Evolutionary conservation across 2,113 vertebrate species (phyloP), one percentile per base, ranked within the genome.

Genomic region (Cygnus buccinator): DNA sequence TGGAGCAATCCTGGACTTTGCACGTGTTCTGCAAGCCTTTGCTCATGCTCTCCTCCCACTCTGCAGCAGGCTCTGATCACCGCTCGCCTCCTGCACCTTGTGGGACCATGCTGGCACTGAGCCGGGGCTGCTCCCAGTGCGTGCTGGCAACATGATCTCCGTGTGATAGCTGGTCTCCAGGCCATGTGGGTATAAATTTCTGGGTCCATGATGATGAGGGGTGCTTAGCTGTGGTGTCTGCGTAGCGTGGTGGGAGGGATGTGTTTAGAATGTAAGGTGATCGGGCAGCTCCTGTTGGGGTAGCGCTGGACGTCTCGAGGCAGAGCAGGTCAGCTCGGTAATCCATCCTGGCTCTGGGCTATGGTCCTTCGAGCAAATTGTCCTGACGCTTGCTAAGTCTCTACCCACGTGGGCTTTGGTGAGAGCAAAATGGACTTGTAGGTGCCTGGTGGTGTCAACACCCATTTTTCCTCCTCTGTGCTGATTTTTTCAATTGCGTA

Each of bases 11-110:
- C 66, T 84, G 74, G 66, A 48, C 46, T 66, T 95, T 35, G 50
- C 78, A 44, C 3, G 0, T 18, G 28, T 6, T 31, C 31, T 73
- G 46, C 43, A 68, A 73, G 25, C n/a, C 19, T 12, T 14, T 59
- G 11, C n/a, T 75, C 43, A 21, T 0, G 0, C 15, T 75, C 23
- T 77, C 14, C 14, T 72, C 22, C 22, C 12, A 5, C 39, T 62
- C 52, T 80, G 41, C 63, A 41, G 39, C 3, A 1, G 31, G 18
- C 39, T 83, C 43, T 80, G 35, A 6, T n/a, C 1, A 1, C 15
- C 0, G 2, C n/a, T 35, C 2, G 0, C 25, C 2, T 23, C 1
- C 1, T 37, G 46, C 57, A 23, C 23, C 5, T 2, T 0, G 1
- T 62, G 37, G 23, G 23, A 52, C 67, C 0, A 0, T n/a, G 29